Evolutionary conservation across 2,888 invertebrate genomes (phyloP).

Genomic region (Drosophila neotestacea): DNA sequence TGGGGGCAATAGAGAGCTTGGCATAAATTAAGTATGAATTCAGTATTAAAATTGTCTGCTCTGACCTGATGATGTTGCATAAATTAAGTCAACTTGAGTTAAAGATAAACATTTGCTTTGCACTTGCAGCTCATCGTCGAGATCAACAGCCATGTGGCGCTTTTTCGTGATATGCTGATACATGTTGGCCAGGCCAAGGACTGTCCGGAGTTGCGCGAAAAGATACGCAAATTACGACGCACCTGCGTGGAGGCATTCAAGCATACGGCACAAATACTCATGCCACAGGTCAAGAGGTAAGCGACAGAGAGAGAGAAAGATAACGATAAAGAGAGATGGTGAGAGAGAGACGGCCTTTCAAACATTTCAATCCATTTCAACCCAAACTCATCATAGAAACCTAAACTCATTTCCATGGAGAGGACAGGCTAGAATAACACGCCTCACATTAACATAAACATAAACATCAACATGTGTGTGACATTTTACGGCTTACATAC

Average conservation of each 20-base stretch:
- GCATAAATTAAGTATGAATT: constrained; percentile 56
- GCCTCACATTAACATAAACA: constrained; percentile 67
- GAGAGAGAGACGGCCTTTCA: background rate
- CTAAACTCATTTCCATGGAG: constrained; percentile 4
- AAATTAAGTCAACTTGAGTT: constrained; percentile 51
- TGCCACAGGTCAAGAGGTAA: constrained; percentile 94
- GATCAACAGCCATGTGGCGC: constrained; percentile 94
- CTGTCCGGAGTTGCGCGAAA: constrained; percentile 93
- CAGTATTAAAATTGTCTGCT: constrained; percentile 19
- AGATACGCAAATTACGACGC: constrained; percentile 92
- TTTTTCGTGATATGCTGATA: constrained; percentile 94
- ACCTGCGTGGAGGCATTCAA: constrained; percentile 95
- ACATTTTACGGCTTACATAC: constrained; percentile 63
- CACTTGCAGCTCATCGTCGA: constrained; percentile 93
- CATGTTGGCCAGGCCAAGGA: constrained; percentile 95
- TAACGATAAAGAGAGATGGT: background rate
- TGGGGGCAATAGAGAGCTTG: constrained; percentile 44
- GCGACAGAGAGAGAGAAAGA: constrained; percentile 57
- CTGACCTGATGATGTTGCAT: constrained; percentile 45
- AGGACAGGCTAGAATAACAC: constrained; percentile 34
- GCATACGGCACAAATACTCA: constrained; percentile 91
- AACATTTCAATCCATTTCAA: background rate
- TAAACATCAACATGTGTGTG: constrained; percentile 72
- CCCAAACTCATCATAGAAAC: constrained; percentile 2
- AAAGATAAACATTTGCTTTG: constrained; percentile 50